These are phyloP conservation scores for Cyrtonyx montezumae DNA, from an alignment of 2,113 vertebrate genomes.

Conservation along the genomic window DNA sequence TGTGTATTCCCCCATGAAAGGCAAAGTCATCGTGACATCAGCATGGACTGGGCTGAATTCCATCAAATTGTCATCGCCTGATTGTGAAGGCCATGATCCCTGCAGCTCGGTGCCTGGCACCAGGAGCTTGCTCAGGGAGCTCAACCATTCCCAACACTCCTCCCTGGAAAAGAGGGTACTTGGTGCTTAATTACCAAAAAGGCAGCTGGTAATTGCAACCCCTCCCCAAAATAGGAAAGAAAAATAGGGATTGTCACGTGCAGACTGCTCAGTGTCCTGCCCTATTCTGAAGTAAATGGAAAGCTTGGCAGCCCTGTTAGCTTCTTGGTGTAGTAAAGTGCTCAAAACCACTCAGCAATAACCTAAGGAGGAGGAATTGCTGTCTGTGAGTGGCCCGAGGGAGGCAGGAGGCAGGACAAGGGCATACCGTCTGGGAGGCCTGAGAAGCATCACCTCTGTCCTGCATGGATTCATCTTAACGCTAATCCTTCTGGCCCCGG, in stretches of 20 bases:
- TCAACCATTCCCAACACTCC: background rate
- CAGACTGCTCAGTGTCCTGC: background rate
- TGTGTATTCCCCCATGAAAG: background rate
- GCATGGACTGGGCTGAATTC: background rate
- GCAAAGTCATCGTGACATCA: background rate
- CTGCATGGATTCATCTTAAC: rapidly evolving
- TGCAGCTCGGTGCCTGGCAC: background rate
- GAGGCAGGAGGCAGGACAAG: background rate
- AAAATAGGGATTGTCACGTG: rapidly evolving
- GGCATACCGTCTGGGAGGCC: background rate
- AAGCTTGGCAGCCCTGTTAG: background rate
- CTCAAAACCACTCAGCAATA: background rate
- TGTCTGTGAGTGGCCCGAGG: rapidly evolving
- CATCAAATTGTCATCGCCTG: background rate
- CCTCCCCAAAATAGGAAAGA: background rate
- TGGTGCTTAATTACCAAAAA: background rate
- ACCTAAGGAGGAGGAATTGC: background rate
- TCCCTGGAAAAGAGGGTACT: background rate
- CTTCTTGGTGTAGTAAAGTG: rapidly evolving
- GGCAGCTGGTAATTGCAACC: background rate
- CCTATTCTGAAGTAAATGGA: background rate
- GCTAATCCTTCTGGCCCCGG: background rate
- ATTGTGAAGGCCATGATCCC: background rate
- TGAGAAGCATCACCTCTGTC: background rate
- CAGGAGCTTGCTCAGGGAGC: background rate